Evolutionary conservation across 2,797 vertebrate genomes (phyloP).

Genomic region (Gadopsis marmoratus): DNA sequence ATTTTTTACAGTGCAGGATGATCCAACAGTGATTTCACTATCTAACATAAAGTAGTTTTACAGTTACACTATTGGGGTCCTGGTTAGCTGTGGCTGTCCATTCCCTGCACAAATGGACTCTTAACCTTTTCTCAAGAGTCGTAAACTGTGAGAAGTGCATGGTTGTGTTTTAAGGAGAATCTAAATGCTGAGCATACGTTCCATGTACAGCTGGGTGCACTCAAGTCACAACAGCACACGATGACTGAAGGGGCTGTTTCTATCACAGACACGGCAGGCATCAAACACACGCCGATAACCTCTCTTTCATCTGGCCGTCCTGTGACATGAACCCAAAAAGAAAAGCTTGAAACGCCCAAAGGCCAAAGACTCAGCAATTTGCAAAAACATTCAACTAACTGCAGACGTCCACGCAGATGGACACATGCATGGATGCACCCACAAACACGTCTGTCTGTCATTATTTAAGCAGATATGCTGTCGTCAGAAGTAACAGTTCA

Average conservation of each 20-base stretch:
- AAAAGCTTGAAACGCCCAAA: constrained; percentile 8
- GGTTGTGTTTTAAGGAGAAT: constrained; percentile 16
- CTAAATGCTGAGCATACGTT: constrained; percentile 32
- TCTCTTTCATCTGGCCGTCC: constrained; percentile 30
- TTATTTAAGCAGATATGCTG: constrained; percentile 23
- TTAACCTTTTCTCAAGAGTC: constrained; percentile 14
- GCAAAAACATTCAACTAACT: constrained; percentile 8
- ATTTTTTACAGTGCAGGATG: background rate
- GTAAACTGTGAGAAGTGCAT: constrained; percentile 11
- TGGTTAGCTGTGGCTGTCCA: constrained; percentile 9
- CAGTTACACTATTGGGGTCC: background rate
- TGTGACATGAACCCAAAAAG: constrained; percentile 25
- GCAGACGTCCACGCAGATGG: constrained; percentile 6
- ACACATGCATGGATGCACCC: background rate
- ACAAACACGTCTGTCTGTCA: constrained; percentile 30
- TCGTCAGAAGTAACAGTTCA: constrained; percentile 13
- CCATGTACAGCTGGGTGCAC: constrained; percentile 51
- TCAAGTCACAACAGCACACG: constrained; percentile 41
- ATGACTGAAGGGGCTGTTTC: constrained; percentile 22
- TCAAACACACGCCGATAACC: constrained; percentile 43
- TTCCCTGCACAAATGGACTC: constrained; percentile 19
- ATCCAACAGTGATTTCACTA: background rate
- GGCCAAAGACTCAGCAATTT: background rate
- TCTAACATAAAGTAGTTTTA: background rate
- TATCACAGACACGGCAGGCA: constrained; percentile 37